Conservation (phyloP, 2,113 vertebrate species). For the Ondatra zibethicus region DNA sequence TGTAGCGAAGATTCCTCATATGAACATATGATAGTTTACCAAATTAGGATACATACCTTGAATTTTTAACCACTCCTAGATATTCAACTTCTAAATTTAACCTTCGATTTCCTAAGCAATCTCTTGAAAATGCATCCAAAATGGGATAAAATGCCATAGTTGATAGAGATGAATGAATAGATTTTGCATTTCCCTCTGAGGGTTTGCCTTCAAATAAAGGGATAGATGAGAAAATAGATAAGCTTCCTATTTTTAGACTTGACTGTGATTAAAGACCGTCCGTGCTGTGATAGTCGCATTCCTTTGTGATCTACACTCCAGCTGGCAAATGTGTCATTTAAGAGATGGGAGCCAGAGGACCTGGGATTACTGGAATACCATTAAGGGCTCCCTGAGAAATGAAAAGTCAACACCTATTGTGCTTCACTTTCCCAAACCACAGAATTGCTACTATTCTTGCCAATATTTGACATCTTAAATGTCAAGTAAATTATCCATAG, state of each 20-base stretch:
- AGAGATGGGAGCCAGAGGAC: conserved; percentile 67
- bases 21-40: background rate
- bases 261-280: conserved; percentile 68
- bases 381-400: conserved; percentile 73
- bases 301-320: conserved; percentile 45
- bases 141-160: background rate
- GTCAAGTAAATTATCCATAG: conserved; percentile 83
- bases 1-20: background rate
- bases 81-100: background rate
- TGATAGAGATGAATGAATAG: background rate
- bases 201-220: conserved; percentile 59
- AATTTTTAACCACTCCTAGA: background rate
- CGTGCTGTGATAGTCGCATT: conserved; percentile 21
- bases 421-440: conserved; percentile 76
- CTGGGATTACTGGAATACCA: conserved; percentile 74
- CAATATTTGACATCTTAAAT: conserved; percentile 83
- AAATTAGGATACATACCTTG: background rate
- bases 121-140: background rate
- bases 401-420: conserved; percentile 80
- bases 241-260: conserved; percentile 61
- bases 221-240: conserved; percentile 50
- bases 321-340: conserved; percentile 71
- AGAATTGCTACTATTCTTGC: conserved; percentile 74
- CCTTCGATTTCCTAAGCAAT: background rate
- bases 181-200: conserved; percentile 9